phyloP scores from a whole-genome alignment of 2,113 vertebrate species.

The Mystacornis crossleyi region DNA sequence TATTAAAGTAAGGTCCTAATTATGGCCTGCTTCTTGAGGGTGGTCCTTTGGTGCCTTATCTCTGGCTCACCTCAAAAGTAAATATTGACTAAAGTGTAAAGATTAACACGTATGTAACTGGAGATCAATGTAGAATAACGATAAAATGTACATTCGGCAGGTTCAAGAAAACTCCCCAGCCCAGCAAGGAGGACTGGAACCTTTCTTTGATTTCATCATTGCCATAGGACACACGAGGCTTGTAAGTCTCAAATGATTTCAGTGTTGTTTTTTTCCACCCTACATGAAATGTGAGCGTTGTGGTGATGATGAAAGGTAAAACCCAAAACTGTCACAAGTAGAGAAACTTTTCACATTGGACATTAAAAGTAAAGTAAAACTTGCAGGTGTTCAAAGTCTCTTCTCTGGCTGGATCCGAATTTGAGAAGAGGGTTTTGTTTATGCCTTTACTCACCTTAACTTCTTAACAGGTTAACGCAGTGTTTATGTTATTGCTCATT shows the following conservation, averaged over 20 bases:
- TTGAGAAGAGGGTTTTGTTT: neutral
- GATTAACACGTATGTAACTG: neutral
- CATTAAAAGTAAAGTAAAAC: neutral
- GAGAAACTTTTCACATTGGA: neutral
- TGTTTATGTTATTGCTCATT: neutral
- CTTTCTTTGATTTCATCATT: constrained; percentile 96
- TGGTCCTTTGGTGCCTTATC: neutral
- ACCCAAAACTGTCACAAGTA: neutral
- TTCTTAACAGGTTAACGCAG: neutral
- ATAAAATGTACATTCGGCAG: constrained; percentile 62
- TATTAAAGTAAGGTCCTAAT: neutral
- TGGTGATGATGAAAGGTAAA: neutral
- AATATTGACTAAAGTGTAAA: neutral
- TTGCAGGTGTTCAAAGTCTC: neutral
- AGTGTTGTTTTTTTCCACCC: neutral
- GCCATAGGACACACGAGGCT: constrained; percentile 89
- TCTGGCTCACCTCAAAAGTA: neutral
- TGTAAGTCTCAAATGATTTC: constrained; percentile 63
- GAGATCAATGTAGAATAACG: neutral
- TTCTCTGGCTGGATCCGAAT: neutral
- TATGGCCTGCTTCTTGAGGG: neutral
- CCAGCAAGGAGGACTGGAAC: constrained; percentile 87
- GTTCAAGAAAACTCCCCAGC: constrained; percentile 93
- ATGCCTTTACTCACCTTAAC: neutral
- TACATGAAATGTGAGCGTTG: neutral